Evolutionary conservation across 1,140 invertebrate species (phyloP), one percentile per base, ranked within the genome.

Genomic region (Limonius californicus): DNA sequence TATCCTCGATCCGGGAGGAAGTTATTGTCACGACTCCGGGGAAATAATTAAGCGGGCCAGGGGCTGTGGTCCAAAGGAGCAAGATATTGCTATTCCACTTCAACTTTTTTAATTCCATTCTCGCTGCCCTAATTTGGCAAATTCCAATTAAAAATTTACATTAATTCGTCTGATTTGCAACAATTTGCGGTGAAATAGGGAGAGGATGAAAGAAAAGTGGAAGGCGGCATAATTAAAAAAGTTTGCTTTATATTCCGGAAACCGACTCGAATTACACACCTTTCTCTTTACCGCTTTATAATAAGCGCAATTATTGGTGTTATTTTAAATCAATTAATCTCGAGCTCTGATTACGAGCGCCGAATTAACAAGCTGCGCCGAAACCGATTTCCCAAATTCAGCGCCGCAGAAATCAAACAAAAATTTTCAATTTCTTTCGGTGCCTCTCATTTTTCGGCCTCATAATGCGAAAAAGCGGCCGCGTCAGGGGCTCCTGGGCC

Each of bases 111-210:
- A 62, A 62, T 62, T 54, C 54, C 60, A 62, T 62, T 55, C 35
- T 57, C 54, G 21, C 54, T 42, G 43, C 21, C 15, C 60, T 62
- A 62, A 62, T 62, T 61, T 62, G 57, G 45, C 47, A 62, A 62
- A 62, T 62, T 57, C 45, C 60, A 62, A 62, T 62, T 62, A 62
- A 62, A 62, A 62, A 62, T 62, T 56, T 58, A 63, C 56, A 63
- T 63, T 63, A 59, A 59, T 63, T 59, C 57, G 47, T 59, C 42
- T 39, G 57, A 58, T 63, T 63, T 54, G 56, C 47, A 59, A 63
- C 47, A 42, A 63, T 45, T 63, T 58, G 45, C 56, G 35, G 62
- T 16, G 16, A 59, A 43, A 59, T 27, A 21, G 47, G 45, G 12
- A 21, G 45, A 50, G 45, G 20, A 39, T 39, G n/a, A 39, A 39